These are phyloP conservation scores for Gymnoscopelus braueri DNA, from an alignment of 2,797 vertebrate genomes.

Conservation along the genomic window DNA sequence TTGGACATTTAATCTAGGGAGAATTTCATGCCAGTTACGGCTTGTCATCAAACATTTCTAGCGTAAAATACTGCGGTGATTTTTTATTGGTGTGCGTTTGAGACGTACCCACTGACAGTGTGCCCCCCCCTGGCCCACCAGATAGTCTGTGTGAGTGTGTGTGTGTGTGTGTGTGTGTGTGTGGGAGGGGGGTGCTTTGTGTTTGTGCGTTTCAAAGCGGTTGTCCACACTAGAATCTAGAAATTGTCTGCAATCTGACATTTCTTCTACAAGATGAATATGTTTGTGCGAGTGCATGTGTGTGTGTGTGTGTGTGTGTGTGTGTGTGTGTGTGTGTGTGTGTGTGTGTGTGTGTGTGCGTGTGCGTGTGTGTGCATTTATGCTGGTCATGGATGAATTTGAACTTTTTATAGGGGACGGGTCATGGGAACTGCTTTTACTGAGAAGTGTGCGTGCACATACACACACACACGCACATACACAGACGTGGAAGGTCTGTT, in stretches of 20 bases:
- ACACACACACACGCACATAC: conserved; percentile 13
- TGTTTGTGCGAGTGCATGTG: not conserved
- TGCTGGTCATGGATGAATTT: conserved; percentile 19
- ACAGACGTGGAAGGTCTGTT: conserved; percentile 52
- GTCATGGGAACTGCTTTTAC: conserved; percentile 16
- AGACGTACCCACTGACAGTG: conserved; percentile 64
- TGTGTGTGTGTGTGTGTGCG: not conserved
- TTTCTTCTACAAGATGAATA: no score
- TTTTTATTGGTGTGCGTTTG: conserved; percentile 71
- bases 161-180: conserved; percentile 4
- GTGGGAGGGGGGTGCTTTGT: not conserved
- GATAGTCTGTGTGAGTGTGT: conserved; percentile 31
- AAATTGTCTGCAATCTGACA: no score
- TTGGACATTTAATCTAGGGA: conserved; percentile 83
- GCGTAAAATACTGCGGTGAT: conserved; percentile 75
- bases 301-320: conserved; percentile 12
- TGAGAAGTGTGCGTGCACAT: not conserved
- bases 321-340: conserved; percentile 13
- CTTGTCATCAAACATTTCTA: conserved; percentile 82
- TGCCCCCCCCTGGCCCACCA: conserved; percentile 51
- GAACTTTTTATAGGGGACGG: conserved; percentile 26
- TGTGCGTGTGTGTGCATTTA: conserved; percentile 3
- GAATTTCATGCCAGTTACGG: conserved; percentile 85
- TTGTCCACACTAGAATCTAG: no score
- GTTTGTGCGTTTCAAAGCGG: no score